phyloP scores from a whole-genome alignment of 2,113 vertebrate species.

The Syngnathoides biaculeatus region DNA sequence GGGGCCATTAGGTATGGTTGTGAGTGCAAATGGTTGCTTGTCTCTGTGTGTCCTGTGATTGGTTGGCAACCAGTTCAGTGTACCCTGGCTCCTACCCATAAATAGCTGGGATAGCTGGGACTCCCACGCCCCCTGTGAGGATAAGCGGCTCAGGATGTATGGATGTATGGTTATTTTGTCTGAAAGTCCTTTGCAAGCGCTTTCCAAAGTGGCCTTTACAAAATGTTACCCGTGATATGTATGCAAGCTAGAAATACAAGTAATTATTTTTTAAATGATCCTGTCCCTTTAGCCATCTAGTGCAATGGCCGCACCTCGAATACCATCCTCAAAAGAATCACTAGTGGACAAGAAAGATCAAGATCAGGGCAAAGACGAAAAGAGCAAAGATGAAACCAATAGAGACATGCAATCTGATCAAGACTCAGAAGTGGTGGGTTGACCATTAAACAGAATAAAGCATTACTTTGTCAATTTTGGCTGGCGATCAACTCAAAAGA shows the following conservation, averaged over 20 bases:
- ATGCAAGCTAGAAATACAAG: not conserved
- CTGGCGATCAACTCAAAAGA: not conserved
- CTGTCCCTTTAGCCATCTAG: conserved; percentile 29
- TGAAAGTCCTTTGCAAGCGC: not conserved
- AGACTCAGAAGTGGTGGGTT: not conserved
- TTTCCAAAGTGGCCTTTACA: not conserved
- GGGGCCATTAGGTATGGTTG: too few species aligned
- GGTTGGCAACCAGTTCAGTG: too few species aligned
- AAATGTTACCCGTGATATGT: not conserved
- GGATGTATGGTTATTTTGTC: not conserved
- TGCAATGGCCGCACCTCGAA: conserved; percentile 34
- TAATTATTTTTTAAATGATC: not conserved
- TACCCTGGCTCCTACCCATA: too few species aligned
- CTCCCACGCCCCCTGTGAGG: too few species aligned
- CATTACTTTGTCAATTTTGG: not conserved
- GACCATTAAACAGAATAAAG: not conserved
- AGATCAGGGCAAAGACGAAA: conserved; percentile 36
- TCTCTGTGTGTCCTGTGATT: too few species aligned
- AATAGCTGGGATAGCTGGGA: too few species aligned
- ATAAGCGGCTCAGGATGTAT: too few species aligned
- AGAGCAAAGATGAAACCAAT: conserved; percentile 29
- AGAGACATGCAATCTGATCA: not conserved
- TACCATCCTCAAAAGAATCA: conserved; percentile 38
- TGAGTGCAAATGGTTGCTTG: too few species aligned
- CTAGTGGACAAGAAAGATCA: conserved; percentile 28